These are phyloP conservation scores for Andrena fulva DNA, from an alignment of 2,888 invertebrate species.

Conservation along the genomic window DNA sequence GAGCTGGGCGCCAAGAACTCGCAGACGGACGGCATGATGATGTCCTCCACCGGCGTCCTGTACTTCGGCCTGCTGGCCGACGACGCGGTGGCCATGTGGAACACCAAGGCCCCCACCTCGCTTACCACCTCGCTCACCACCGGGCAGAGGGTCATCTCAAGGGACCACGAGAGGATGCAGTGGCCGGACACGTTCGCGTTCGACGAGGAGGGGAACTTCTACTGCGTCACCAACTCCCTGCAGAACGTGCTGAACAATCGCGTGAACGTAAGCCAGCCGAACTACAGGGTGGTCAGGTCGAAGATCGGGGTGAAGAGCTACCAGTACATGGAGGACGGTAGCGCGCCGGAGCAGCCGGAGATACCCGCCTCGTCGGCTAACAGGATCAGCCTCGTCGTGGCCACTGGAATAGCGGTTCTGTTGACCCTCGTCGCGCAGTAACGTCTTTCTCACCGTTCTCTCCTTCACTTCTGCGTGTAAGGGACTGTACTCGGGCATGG, in stretches of 20 bases:
- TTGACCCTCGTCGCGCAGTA: conserved; percentile 57
- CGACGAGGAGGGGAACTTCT: conserved; percentile 88
- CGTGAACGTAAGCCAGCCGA: conserved; percentile 87
- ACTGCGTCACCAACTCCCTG: conserved; percentile 89
- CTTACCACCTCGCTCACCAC: conserved; percentile 86
- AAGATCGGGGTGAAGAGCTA: conserved; percentile 89
- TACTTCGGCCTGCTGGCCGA: conserved; percentile 90
- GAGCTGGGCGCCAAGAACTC: conserved; percentile 89
- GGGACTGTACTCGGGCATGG: not conserved
- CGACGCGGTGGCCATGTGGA: conserved; percentile 90
- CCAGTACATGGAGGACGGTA: conserved; percentile 85
- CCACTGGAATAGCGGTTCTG: conserved; percentile 64
- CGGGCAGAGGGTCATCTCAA: conserved; percentile 88
- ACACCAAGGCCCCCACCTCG: conserved; percentile 86
- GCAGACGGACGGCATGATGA: conserved; percentile 91
- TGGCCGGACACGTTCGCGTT: conserved; percentile 91
- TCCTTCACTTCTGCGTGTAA: conserved; percentile 16
- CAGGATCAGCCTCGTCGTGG: conserved; percentile 59
- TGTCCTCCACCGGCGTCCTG: conserved; percentile 89
- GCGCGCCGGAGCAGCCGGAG: conserved; percentile 74
- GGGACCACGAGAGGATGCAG: conserved; percentile 89
- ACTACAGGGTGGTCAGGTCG: conserved; percentile 88
- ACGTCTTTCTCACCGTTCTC: conserved; percentile 24
- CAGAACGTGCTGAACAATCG: conserved; percentile 88
- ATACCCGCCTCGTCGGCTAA: conserved; percentile 70